Percentiles rank a stretch among this genome's conserved stretches.
Evolutionary conservation across 2,113 vertebrate species (phyloP).

Genomic region (Pantherophis guttatus): DNA sequence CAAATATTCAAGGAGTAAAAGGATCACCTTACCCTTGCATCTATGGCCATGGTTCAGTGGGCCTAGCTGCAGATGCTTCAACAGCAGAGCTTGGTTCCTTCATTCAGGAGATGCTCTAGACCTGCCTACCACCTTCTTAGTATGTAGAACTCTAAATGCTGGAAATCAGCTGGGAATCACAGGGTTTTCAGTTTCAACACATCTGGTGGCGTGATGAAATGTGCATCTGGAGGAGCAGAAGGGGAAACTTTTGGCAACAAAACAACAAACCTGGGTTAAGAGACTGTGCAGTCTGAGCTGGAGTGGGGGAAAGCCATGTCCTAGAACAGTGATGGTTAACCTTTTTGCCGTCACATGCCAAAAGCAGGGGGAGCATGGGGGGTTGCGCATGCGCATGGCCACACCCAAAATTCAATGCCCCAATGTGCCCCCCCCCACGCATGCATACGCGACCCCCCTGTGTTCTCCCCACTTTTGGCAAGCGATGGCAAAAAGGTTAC

Average conservation of each 20-base stretch:
- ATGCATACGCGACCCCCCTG: too few species aligned
- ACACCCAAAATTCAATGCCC: too few species aligned
- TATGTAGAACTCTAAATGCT: not conserved
- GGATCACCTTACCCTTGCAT: too few species aligned
- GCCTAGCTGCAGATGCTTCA: not conserved
- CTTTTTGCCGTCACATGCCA: too few species aligned
- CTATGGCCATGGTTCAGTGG: not conserved
- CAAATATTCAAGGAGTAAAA: not conserved
- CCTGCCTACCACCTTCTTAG: not conserved
- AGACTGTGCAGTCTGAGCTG: not conserved
- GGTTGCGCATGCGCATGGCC: fast-evolving
- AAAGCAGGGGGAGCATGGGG: too few species aligned
- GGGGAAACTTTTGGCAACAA: not conserved
- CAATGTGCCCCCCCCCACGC: too few species aligned
- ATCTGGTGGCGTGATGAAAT: not conserved
- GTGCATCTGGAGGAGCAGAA: not conserved
- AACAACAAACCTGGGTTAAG: not conserved
- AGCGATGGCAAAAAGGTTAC: too few species aligned
- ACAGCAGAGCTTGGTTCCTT: not conserved
- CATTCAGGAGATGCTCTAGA: not conserved
- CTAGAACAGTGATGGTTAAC: not conserved
- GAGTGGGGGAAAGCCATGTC: not conserved
- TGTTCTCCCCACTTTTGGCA: fast-evolving
- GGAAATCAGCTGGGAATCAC: not conserved
- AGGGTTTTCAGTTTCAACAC: not conserved